A percentile compares a stretch with the other conserved stretches of the same genome.
phyloP scores from a whole-genome alignment of 2,888 invertebrate genomes.

The Melanchra persicariae region DNA sequence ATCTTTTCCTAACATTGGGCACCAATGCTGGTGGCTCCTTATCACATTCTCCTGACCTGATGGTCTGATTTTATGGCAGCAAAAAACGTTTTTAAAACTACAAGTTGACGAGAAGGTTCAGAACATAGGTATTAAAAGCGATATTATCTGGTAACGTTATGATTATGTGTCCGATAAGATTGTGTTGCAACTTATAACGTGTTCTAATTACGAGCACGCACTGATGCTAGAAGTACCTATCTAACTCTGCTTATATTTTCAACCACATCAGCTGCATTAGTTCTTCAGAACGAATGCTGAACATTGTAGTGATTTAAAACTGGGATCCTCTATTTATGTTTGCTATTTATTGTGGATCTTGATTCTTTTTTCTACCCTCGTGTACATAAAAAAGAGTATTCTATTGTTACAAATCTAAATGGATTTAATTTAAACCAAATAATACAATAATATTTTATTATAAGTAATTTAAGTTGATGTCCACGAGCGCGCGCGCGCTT shows the following conservation, averaged over 20 bases:
- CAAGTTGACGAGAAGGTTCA: neutral
- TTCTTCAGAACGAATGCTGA: neutral
- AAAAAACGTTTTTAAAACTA: neutral
- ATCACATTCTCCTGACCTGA: too few relatives aligned
- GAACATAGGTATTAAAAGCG: slow-evolving; percentile 13
- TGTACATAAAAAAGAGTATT: too few relatives aligned
- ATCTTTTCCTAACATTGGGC: too few relatives aligned
- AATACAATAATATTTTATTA: too few relatives aligned
- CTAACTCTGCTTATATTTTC: slow-evolving; percentile 4
- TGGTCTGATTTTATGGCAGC: too few relatives aligned
- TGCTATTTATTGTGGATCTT: neutral
- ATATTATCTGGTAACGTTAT: slow-evolving; percentile 31
- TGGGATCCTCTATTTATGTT: neutral
- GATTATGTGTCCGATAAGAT: slow-evolving; percentile 57
- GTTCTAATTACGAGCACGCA: slow-evolving; percentile 43
- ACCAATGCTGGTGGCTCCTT: too few relatives aligned
- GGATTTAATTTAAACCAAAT: too few relatives aligned
- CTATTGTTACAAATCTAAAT: too few relatives aligned
- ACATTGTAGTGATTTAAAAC: neutral
- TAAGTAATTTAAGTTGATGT: too few relatives aligned
- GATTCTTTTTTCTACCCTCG: too few relatives aligned
- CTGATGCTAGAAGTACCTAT: slow-evolving; percentile 6
- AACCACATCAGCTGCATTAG: neutral
- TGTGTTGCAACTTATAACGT: slow-evolving; percentile 30
- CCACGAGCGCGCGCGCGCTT: too few relatives aligned